Evolutionary conservation across 2,113 vertebrate genomes (phyloP).

Genomic region (Muntiacus reevesi): DNA sequence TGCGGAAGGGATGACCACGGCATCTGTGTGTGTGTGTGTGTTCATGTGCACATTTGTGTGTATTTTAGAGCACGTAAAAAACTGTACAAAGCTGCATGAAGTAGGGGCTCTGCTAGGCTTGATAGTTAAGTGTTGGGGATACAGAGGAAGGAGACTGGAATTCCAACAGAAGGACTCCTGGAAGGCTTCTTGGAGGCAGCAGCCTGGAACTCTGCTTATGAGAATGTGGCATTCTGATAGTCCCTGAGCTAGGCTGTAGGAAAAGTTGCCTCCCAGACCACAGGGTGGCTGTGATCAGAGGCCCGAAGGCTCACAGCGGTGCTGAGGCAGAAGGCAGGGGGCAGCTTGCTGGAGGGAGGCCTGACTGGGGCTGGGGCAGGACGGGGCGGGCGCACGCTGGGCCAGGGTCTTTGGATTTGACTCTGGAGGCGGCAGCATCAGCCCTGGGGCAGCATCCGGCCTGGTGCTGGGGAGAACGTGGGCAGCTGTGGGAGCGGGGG

Average conservation of each 20-base stretch:
- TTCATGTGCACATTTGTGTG: neutral
- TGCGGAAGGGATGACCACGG: neutral
- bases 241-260: neutral
- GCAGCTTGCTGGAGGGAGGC: neutral
- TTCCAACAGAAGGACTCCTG: neutral
- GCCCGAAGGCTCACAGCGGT: neutral
- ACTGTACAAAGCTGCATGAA: neutral
- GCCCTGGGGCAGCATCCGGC: neutral
- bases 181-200: conserved; percentile 4
- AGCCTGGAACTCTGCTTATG: neutral
- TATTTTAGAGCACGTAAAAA: neutral
- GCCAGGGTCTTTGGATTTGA: neutral
- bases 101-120: neutral
- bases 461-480: neutral
- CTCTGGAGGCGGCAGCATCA: neutral
- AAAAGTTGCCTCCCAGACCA: neutral
- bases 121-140: neutral
- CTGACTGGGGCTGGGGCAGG: neutral
- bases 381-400: accelerated
- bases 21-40: neutral
- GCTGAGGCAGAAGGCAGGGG: neutral
- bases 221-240: neutral
- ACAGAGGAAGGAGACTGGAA: neutral
- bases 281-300: neutral
- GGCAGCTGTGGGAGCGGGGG: neutral